These are phyloP conservation scores for Macrophya annulata DNA, from an alignment of 2,888 invertebrate genomes.

Conservation along the genomic window DNA sequence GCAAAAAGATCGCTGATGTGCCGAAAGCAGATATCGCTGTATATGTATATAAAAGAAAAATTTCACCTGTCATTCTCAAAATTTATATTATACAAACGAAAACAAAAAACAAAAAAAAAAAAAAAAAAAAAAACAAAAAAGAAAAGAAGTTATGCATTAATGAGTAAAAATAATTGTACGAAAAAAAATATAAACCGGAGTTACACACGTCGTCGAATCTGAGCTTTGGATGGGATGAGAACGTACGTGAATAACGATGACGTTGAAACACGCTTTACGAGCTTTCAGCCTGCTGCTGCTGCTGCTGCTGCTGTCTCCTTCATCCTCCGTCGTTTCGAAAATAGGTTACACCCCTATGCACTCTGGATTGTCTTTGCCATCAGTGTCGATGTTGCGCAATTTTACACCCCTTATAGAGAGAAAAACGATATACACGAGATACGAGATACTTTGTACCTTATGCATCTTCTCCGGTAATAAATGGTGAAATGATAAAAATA, in stretches of 20 bases:
- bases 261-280: constrained; percentile 23
- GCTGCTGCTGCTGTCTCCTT: neutral
- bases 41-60: neutral
- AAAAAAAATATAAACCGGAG: neutral
- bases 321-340: constrained; percentile 26
- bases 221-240: neutral
- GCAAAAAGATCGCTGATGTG: neutral
- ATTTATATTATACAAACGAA: neutral
- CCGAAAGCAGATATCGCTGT: neutral
- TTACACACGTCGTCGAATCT: neutral
- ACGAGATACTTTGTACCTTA: neutral
- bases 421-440: neutral
- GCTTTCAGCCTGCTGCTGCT: neutral
- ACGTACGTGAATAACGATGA: constrained; percentile 8
- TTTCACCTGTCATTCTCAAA: neutral
- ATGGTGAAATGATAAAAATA: neutral
- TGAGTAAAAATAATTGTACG: neutral
- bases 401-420: constrained; percentile 5
- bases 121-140: neutral
- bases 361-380: constrained; percentile 6
- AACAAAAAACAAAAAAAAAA: neutral
- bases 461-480: neutral
- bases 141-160: neutral
- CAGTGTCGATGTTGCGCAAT: constrained; percentile 21
- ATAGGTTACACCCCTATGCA: constrained; percentile 26